Base-by-base conservation (phyloP, 2,797 vertebrate genomes). In the Phoxinus dragarum region DNA sequence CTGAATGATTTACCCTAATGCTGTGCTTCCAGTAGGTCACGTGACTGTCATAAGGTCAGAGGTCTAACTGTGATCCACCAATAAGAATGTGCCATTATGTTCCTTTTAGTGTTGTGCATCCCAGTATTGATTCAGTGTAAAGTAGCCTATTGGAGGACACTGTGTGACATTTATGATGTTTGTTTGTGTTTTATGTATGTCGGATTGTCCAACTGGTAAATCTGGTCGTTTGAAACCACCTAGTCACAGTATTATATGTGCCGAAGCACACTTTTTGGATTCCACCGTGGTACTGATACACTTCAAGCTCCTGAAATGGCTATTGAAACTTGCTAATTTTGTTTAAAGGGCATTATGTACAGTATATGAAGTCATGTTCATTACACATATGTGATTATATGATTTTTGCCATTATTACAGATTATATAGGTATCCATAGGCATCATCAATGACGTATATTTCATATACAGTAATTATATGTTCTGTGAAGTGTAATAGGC, bases 21-120 rank as follows among this genome's bases (percentile, higher is more conserved):
- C 52, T 85, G 76, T 80, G 76, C 84, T 85, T 85, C 84, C 84
- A 79, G 67, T 72, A 71, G 6, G 49, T 78, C 74, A 69, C 10
- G 16, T 77, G 74, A 84, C 83, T 6, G 66, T 73, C 17, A 23
- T 61, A 42, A 84, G 67, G 31, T 80, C 76, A 49, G 67, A 72
- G 54, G 49, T 80, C 67, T 36, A 54, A 83, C 61, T 76, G 42
- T 40, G 56, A 66, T 84, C 84, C 38, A 49, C 76, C 67, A 85
- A 64, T 85, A 36, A 79, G 52, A 79, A 71, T 61, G 52, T 72
- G 75, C 76, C 40, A 72, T 72, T 42, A 23, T 76, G 34, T 66
- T 69, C 23, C 11, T 67, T 67, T 67, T 36, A n/a, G 59, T 54
- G 44, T 40, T 75, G 42, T 80, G 72, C 6, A 67, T 84, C 82